Percentiles rank a stretch among this genome's conserved stretches.
These are phyloP conservation scores for Bucorvus abyssinicus DNA, from an alignment of 2,797 vertebrate species.

Conservation along the genomic window DNA sequence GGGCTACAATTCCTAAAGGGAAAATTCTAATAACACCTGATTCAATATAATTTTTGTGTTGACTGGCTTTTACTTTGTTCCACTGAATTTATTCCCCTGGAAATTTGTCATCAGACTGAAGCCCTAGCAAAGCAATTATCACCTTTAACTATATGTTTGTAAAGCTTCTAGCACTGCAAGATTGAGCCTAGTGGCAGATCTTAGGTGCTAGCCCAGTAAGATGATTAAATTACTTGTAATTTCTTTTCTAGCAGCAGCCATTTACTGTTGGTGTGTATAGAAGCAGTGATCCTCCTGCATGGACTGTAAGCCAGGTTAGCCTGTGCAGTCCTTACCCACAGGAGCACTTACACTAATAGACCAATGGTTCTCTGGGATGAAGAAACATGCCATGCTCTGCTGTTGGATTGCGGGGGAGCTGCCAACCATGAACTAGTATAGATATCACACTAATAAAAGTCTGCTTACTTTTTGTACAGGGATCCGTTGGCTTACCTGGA, in stretches of 20 bases:
- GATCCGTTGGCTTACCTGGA: constrained; percentile 84
- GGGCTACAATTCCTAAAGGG: neutral
- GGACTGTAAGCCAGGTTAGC: neutral
- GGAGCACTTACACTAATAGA: neutral
- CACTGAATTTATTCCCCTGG: neutral
- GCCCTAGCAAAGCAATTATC: neutral
- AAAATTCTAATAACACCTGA: neutral
- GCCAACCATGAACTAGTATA: neutral
- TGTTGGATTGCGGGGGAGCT: neutral
- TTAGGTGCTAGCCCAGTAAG: neutral
- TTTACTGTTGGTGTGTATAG: neutral
- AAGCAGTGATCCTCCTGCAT: neutral
- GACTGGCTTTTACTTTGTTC: neutral
- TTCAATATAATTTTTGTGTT: neutral
- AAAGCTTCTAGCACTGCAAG: neutral
- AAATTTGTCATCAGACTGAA: neutral
- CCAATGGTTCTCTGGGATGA: neutral
- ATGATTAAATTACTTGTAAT: neutral
- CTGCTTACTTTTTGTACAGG: constrained; percentile 72
- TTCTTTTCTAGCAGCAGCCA: neutral
- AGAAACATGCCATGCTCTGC: neutral
- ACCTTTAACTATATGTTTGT: neutral
- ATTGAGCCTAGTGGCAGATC: neutral
- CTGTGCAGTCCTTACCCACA: neutral
- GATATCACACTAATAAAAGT: neutral